A percentile compares a stretch with the other conserved stretches of the same genome.
These are phyloP conservation scores for Hydropsyche tenuis DNA, from an alignment of 1,140 invertebrate species.

Conservation along the genomic window DNA sequence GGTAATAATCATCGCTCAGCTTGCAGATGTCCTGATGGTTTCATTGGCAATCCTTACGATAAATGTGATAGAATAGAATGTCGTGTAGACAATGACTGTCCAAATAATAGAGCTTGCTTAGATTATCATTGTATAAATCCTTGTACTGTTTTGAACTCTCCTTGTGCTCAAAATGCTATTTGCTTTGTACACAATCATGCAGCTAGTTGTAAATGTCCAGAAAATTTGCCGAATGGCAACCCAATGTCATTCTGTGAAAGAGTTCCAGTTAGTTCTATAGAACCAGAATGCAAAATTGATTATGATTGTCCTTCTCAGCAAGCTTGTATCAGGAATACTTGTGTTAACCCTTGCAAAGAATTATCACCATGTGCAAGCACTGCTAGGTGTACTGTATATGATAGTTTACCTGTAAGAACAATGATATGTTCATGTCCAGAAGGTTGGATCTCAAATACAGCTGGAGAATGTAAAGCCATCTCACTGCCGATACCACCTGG, in stretches of 20 bases:
- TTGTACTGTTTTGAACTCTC: constrained; percentile 67
- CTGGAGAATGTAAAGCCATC: constrained; percentile 76
- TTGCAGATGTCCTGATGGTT: constrained; percentile 76
- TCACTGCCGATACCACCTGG: constrained; percentile 72
- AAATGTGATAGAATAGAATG: constrained; percentile 83
- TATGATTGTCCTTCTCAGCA: constrained; percentile 79
- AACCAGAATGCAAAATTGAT: constrained; percentile 79
- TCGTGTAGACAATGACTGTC: constrained; percentile 76
- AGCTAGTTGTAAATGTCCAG: constrained; percentile 78
- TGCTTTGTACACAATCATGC: constrained; percentile 80
- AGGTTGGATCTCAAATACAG: constrained; percentile 78
- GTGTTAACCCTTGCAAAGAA: constrained; percentile 78
- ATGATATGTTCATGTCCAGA: constrained; percentile 86
- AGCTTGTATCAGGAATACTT: constrained; percentile 80
- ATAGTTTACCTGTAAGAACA: constrained; percentile 81
- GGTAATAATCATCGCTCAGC: constrained; percentile 76
- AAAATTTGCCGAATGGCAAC: constrained; percentile 76
- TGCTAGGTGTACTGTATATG: constrained; percentile 77
- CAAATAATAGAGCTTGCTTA: constrained; percentile 72
- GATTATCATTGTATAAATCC: constrained; percentile 77
- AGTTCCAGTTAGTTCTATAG: constrained; percentile 54
- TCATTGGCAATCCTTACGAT: constrained; percentile 77
- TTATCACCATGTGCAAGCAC: constrained; percentile 75
- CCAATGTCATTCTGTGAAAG: constrained; percentile 78
- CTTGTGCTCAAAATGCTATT: constrained; percentile 80